Evolutionary conservation across 2,888 invertebrate genomes (phyloP), one percentile per base, ranked within the genome.

Genomic region (Leptopilina myrica): DNA sequence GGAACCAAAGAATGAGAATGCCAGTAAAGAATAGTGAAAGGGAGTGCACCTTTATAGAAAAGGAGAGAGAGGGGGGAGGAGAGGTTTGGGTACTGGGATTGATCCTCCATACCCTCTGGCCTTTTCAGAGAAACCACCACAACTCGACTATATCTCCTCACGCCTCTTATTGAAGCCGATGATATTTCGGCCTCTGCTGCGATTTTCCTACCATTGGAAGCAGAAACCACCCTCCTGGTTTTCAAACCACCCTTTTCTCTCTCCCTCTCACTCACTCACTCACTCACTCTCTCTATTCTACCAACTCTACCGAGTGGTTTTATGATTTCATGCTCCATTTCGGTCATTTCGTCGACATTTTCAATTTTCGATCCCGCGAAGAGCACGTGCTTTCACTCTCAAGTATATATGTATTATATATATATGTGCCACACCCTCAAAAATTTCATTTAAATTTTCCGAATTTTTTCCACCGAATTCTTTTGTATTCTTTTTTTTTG

Each of bases 271-370:
- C 43, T 8, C 8, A 1, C 8, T 43, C 43, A 33, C 33, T 33
- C 33, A 33, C 33, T 33, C 33, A 33, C 49, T 46, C 77, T 46
- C 77, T 64, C 67, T 80, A 80, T 81, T 83, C 83, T 83, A 78
- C 80, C 77, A 80, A 76, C 78, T 80, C 80, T 82, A 80, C 81
- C 84, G 82, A 87, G 84, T 85, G 87, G 87, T 86, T 88, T 87
- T 85, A 87, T 87, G 87, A 89, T 89, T 88, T 89, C 87, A 87
- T 86, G 88, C 89, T 86, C 89, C 86, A 86, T 89, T 89, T 87
- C 85, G 80, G 81, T 81, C 83, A 85, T 85, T 86, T 85, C 85
- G 85, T 84, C 85, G 81, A 86, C 85, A 85, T 86, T 84, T 86
- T 86, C 86, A 82, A 84, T 86, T 86, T 83, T 84, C 80, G 73